phyloP scores from a whole-genome alignment of 1,140 invertebrate species.

The Drosophila auraria region DNA sequence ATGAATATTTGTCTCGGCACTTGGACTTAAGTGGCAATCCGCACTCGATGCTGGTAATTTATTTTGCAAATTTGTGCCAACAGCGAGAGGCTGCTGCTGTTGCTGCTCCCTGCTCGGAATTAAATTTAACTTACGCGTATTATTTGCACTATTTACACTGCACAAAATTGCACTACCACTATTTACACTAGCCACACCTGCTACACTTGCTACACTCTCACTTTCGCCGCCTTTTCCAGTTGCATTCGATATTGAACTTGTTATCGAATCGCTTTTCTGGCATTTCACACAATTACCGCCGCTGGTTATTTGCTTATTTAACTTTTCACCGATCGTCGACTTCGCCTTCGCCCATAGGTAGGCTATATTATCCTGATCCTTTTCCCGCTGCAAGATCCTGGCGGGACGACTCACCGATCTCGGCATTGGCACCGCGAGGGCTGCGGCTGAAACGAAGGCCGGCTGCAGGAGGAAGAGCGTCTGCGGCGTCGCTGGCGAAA shows the following conservation, averaged over 20 bases:
- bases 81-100: slow-evolving; percentile 28
- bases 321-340: slow-evolving; percentile 31
- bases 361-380: slow-evolving; percentile 46
- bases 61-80: slow-evolving; percentile 79
- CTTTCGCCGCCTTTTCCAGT: slow-evolving; percentile 59
- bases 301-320: slow-evolving; percentile 4
- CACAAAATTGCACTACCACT: slow-evolving; percentile 60
- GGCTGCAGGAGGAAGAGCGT: slow-evolving; percentile 37
- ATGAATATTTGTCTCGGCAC: slow-evolving; percentile 57
- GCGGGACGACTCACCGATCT: slow-evolving; percentile 23
- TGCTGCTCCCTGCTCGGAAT: slow-evolving; percentile 63
- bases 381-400: slow-evolving; percentile 36
- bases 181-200: slow-evolving; percentile 49
- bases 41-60: slow-evolving; percentile 76
- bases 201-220: slow-evolving; percentile 13
- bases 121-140: slow-evolving; percentile 75
- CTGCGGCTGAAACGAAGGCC: slow-evolving; percentile 58
- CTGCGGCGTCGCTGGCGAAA: slow-evolving; percentile 8
- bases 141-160: slow-evolving; percentile 84
- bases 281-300: slow-evolving; percentile 57
- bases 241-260: slow-evolving; percentile 43
- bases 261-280: slow-evolving; percentile 35
- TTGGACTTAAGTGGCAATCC: slow-evolving; percentile 65
- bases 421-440: slow-evolving; percentile 84
- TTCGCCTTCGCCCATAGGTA: slow-evolving; percentile 54